Evolutionary conservation across 2,797 vertebrate genomes (phyloP), one percentile per base, ranked within the genome.

Genomic region (Amniataba percoides): DNA sequence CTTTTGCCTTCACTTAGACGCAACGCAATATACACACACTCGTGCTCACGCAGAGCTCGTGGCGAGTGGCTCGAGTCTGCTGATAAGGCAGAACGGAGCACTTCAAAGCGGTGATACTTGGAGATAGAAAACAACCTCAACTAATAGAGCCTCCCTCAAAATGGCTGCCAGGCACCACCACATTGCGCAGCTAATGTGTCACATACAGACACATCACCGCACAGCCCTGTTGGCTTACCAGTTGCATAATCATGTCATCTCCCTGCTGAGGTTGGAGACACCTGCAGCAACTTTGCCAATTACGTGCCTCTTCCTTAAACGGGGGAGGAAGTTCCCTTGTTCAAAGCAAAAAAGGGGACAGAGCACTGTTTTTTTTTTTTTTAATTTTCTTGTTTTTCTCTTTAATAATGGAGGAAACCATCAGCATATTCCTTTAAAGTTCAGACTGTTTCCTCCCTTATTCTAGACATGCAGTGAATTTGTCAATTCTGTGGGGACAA

Each of bases 41-140:
- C 46, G 9, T 27, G 39, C 9, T 19, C 76, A 77, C 68, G 42
- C 23, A 76, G 58, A 77, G 90, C 92, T 93, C 2, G 64, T 91
- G 85, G 91, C 85, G 31, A 87, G 88, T 67, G 78, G 85, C 83
- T 88, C 85, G 52, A 81, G 87, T 71, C 76, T 82, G 86, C 90
- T 92, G 93, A 94, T 94, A 93, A 93, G 88, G 92, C 89, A 87
- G 87, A 92, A 90, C 25, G 59, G 59, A 88, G 72, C 81, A 93
- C 92, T 94, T 94, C 93, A 94, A 93, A 93, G 93, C 71, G 61
- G 80, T 40, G 87, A 93, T 93, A 89, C 80, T 91, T 76, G 56
- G 63, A 90, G 93, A 94, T 93, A 91, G 88, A 92, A 89, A 84
- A 87, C 81, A 88, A 85, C 82, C 82, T 90, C 56, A 58, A 83